Evolutionary conservation across 2,888 invertebrate species (phyloP), one percentile per base, ranked within the genome.

Genomic region (Polymixis lichenea): DNA sequence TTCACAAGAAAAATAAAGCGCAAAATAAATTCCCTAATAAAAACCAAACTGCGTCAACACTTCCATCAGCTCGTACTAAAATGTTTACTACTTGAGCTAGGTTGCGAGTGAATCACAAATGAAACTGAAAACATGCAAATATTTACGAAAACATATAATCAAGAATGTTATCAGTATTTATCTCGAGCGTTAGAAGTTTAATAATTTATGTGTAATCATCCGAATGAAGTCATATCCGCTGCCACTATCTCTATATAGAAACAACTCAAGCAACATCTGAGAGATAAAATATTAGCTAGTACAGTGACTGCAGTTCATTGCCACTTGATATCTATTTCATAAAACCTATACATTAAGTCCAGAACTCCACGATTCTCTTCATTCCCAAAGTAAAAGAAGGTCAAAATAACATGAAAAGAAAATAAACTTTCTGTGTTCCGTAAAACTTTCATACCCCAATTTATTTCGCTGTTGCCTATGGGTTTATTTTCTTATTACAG

Each of bases 71-170:
- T 60, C 25, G 56, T 67, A 51, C 19, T 71, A 64, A 79, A 77
- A 70, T 83, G 77, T 81, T 87, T 86, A 78, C 80, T 43, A 78
- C 64, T 78, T 67, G 61, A 70, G 66, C 56, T 74, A 66, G 76
- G 64, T 67, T 67, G 72, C 55, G 62, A 73, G 64, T 83, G 85
- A 86, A 71, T 87, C 81, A 84, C 72, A 75, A 72, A 74, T 74
- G 64, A 80, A 82, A 87, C 56, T 77, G 70, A 80, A 88, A 87
- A 67, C 77, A 79, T 58, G 77, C 80, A 67, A 86, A 89, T 87
- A 88, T 90, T 90, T 86, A 85, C 73, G 67, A 69, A 80, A 69
- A 81, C 73, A 77, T 71, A 69, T 85, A 72, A 81, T 72, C 72
- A 71, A 73, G 78, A 85, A 85, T 81, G 82, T 85, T 87, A 87